Conservation (phyloP, 2,888 invertebrate species). For the Pyralis farinalis region DNA sequence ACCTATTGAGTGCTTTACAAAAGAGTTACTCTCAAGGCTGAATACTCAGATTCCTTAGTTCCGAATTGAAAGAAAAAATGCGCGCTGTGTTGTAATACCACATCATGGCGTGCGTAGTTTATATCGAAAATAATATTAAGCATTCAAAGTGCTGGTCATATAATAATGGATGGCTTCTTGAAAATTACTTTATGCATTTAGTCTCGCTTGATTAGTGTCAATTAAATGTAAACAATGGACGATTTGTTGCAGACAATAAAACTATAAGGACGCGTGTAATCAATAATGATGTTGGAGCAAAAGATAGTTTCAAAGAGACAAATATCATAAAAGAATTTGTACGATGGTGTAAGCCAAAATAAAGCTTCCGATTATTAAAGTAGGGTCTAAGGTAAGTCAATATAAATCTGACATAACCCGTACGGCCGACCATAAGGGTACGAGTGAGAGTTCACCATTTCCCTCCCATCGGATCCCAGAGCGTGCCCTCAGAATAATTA, state of each 20-base stretch:
- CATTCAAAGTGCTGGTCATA: background rate
- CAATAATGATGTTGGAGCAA: too few species aligned
- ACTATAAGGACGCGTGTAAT: background rate
- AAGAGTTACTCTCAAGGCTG: background rate
- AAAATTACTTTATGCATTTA: background rate
- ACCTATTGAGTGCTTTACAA: background rate
- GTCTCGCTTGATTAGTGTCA: slow-evolving; percentile 2
- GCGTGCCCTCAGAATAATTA: too few species aligned
- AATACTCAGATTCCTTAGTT: background rate
- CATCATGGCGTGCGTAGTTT: background rate
- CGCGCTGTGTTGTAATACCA: background rate
- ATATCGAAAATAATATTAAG: background rate
- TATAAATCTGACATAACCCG: too few species aligned
- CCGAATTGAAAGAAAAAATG: background rate
- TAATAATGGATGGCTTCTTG: background rate
- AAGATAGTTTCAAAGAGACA: too few species aligned
- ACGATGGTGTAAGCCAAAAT: too few species aligned
- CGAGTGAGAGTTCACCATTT: too few species aligned
- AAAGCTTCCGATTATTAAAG: too few species aligned
- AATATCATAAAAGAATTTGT: too few species aligned
- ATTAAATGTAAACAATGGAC: slow-evolving; percentile 5
- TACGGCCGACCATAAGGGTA: too few species aligned
- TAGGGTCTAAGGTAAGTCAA: too few species aligned
- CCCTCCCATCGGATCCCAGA: too few species aligned
- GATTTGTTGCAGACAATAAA: background rate